These are phyloP conservation scores for Agrypnia vestita DNA, from an alignment of 1,140 invertebrate genomes.

Conservation along the genomic window DNA sequence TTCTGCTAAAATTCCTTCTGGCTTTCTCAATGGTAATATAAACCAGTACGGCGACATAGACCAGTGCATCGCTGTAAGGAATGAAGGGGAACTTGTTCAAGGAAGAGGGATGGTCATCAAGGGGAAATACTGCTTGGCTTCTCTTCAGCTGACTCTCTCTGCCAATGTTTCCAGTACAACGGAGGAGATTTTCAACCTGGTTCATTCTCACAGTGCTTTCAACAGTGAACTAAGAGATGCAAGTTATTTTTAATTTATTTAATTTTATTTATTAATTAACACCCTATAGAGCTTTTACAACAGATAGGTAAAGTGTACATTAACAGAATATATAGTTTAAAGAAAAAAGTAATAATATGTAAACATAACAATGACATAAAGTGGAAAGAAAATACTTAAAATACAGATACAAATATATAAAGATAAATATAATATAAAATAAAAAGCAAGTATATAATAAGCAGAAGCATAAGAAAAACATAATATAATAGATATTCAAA, in stretches of 20 bases:
- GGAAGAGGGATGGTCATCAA: constrained; percentile 69
- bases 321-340: too few species aligned
- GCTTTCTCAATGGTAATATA: constrained; percentile 69
- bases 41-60: constrained; percentile 72
- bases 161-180: constrained; percentile 71
- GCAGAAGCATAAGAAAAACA: too few species aligned
- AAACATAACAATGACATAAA: too few species aligned
- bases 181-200: constrained; percentile 72
- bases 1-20: constrained; percentile 68
- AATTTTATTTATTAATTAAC: background rate
- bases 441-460: too few species aligned
- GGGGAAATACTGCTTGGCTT: constrained; percentile 78
- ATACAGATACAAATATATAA: too few species aligned
- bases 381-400: too few species aligned
- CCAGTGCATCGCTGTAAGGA: constrained; percentile 66
- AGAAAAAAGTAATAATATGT: too few species aligned
- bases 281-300: too few species aligned
- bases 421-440: too few species aligned
- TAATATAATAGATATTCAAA: too few species aligned
- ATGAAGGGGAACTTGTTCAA: constrained; percentile 55
- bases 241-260: constrained; percentile 66
- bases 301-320: too few species aligned
- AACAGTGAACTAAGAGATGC: constrained; percentile 78
- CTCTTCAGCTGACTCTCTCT: constrained; percentile 72
- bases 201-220: constrained; percentile 78